Conservation (phyloP, 1,140 invertebrate genomes). For the Meteorus sp. region DNA sequence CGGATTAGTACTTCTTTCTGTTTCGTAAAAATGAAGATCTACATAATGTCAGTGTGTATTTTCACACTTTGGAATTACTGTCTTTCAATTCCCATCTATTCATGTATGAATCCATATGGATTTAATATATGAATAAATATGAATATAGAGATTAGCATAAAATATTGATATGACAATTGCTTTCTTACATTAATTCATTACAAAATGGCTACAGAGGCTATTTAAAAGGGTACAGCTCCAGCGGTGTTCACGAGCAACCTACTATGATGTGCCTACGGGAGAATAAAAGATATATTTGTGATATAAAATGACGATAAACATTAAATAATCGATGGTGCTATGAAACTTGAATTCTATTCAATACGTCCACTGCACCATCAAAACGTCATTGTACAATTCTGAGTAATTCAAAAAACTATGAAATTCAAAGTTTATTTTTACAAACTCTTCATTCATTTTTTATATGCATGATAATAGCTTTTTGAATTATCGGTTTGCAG, state of each 20-base stretch:
- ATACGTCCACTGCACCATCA: neutral
- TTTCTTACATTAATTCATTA: conserved; percentile 30
- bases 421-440: no score
- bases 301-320: conserved; percentile 25
- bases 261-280: conserved; percentile 54
- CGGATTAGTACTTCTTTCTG: conserved; percentile 15
- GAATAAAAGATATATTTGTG: conserved; percentile 39
- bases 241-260: conserved; percentile 58
- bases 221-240: conserved; percentile 50
- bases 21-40: neutral
- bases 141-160: conserved; percentile 12
- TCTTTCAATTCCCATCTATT: neutral
- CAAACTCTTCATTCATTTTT: no score
- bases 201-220: conserved; percentile 39
- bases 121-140: conserved; percentile 28
- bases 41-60: conserved; percentile 19
- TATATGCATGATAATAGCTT: neutral
- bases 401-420: neutral
- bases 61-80: no score
- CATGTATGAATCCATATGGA: neutral
- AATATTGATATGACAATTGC: neutral
- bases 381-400: neutral
- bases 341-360: neutral
- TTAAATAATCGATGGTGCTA: conserved; percentile 27
- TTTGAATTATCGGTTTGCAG: no score